Percentiles rank a stretch among this genome's conserved stretches.
Evolutionary conservation across 2,888 invertebrate genomes (phyloP).

Genomic region (Antheraea assamensis): DNA sequence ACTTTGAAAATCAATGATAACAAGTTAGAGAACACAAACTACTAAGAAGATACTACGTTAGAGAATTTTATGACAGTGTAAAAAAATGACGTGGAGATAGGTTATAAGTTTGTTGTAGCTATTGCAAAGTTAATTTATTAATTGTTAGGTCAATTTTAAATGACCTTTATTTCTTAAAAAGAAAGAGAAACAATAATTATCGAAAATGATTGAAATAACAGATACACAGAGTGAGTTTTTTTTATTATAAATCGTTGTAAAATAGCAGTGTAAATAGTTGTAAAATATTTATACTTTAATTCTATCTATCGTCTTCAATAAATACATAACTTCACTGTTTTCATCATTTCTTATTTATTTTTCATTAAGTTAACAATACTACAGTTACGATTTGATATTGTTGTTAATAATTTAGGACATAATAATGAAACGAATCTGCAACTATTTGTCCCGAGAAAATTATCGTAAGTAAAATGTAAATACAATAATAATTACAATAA

Average conservation of each 20-base stretch:
- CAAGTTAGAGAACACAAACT: too few relatives aligned
- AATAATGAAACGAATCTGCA: background rate
- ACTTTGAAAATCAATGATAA: background rate
- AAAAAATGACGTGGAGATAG: slow-evolving; percentile 73
- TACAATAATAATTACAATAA: background rate
- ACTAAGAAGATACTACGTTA: too few relatives aligned
- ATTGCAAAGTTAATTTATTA: slow-evolving; percentile 44
- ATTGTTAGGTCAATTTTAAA: slow-evolving; percentile 42
- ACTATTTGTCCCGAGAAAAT: background rate
- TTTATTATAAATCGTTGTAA: slow-evolving; percentile 12
- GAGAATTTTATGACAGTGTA: slow-evolving; percentile 20
- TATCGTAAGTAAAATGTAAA: background rate
- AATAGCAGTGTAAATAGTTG: background rate
- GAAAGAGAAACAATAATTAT: slow-evolving; percentile 30
- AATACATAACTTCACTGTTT: background rate
- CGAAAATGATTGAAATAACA: slow-evolving; percentile 90
- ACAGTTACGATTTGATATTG: background rate
- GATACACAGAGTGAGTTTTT: slow-evolving; percentile 90
- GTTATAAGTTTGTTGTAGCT: slow-evolving; percentile 60
- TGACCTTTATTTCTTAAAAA: slow-evolving; percentile 23
- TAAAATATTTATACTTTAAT: background rate
- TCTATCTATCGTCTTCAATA: background rate
- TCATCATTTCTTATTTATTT: background rate
- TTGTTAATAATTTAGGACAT: background rate
- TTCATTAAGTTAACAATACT: background rate